Evolutionary conservation across 2,888 invertebrate species (phyloP), one percentile per base, ranked within the genome.

Genomic region (Argyresthia goedartella): DNA sequence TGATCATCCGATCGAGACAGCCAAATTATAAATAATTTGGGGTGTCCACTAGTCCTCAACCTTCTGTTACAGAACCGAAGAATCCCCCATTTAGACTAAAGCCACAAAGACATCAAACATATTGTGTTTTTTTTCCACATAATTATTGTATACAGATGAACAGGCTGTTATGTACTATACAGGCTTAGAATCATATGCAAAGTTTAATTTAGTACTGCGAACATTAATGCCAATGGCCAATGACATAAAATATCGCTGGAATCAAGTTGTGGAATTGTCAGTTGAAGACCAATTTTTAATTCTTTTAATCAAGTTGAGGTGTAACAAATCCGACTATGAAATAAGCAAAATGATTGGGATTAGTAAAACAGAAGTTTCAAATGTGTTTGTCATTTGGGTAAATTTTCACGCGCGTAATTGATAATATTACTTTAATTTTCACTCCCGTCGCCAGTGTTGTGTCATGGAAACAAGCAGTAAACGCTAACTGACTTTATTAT

Each of bases 251-350:
- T 39, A 39, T 39, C 3, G 39, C 3, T 39, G 39, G 39, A 11
- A 3, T 39, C 3, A 8, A 39, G 39, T 39, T 9, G 1, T 39
- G 3, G 3, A 3, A 11, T 9, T 39, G 8, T 39, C 39, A 4
- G 39, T 39, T 9, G 39, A 39, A 39, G 39, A 39, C 39, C 39
- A 39, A n/a, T 39, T 39, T n/a, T n/a, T 39, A n/a, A 39, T 39
- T 11, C n/a, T 39, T 1, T 39, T 50, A n/a, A 50, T 50, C 8
- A 51, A 51, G n/a, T 45, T 51, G 35, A 34, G 51, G 15, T n/a
- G 44, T 14, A 51, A 51, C 33, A 44, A 45, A 45, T 4, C 25
- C 8, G 45, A 51, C 15, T 51, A 15, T 44, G 51, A 51, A 51
- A 25, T 51, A 2, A 11, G n/a, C 10, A 50, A 33, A 50, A 16